These are phyloP conservation scores for Rhaphigaster nebulosa DNA, from an alignment of 2,888 invertebrate species.

Conservation along the genomic window DNA sequence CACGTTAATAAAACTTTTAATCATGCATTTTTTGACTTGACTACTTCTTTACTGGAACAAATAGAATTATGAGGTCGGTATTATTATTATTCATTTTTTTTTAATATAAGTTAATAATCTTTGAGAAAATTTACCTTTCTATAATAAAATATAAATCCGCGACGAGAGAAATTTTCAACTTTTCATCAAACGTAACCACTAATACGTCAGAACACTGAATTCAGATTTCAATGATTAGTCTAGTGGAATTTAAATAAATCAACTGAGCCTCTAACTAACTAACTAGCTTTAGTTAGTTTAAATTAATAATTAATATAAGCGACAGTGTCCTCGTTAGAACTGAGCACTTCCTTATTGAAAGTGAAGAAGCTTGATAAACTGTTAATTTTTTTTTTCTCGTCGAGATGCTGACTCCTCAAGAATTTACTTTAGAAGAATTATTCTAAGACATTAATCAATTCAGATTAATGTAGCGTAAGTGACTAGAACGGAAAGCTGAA, in stretches of 20 bases:
- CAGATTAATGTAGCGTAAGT: slow-evolving; percentile 16
- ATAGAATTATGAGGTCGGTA: too few species aligned
- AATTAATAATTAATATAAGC: slow-evolving; percentile 10
- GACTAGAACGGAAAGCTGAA: slow-evolving; percentile 17
- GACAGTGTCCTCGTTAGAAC: not conserved
- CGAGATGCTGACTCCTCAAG: not conserved
- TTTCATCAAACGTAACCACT: too few species aligned
- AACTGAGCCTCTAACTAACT: not conserved
- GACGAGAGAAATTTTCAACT: too few species aligned
- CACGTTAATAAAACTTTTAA: too few species aligned
- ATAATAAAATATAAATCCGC: too few species aligned
- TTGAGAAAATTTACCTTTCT: too few species aligned
- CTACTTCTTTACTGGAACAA: too few species aligned
- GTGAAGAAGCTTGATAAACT: not conserved
- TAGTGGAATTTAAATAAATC: not conserved
- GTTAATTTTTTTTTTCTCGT: not conserved
- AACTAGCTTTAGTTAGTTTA: not conserved
- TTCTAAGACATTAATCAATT: not conserved
- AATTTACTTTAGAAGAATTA: slow-evolving; percentile 32
- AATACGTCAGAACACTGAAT: not conserved
- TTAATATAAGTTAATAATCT: too few species aligned
- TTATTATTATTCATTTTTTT: too few species aligned
- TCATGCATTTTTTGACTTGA: too few species aligned
- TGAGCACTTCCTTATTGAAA: not conserved
- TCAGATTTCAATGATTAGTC: not conserved